Percentiles rank a stretch among this genome's conserved stretches.
These are phyloP conservation scores for Argyresthia albistria DNA, from an alignment of 2,888 invertebrate genomes.

Conservation along the genomic window DNA sequence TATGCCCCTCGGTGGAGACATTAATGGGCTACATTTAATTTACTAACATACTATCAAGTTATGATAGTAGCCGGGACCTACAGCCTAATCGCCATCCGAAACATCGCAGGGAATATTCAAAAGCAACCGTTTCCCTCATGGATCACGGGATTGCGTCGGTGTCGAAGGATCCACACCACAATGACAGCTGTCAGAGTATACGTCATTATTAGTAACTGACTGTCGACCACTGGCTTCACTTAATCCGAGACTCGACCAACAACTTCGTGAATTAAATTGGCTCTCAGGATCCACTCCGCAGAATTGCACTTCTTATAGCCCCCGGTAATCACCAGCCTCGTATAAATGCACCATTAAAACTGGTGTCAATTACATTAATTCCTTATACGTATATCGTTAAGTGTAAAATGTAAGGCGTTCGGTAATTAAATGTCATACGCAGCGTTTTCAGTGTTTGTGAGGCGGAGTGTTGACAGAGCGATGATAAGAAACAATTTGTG, in stretches of 20 bases:
- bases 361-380: constrained; percentile 61
- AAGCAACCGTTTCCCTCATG: not conserved
- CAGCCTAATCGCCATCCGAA: no score
- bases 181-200: constrained; percentile 34
- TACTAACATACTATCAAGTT: no score
- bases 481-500: constrained; percentile 26
- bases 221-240: constrained; percentile 23
- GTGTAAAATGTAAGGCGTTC: constrained; percentile 42
- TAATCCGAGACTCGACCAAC: constrained; percentile 53
- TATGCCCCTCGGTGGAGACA: no score
- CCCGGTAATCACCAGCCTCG: constrained; percentile 44
- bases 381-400: constrained; percentile 50
- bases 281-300: constrained; percentile 40
- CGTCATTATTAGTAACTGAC: constrained; percentile 41
- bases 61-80: no score
- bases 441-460: constrained; percentile 39
- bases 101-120: no score
- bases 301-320: constrained; percentile 55
- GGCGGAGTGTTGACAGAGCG: constrained; percentile 37
- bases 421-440: constrained; percentile 54
- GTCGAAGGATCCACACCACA: constrained; percentile 15
- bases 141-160: constrained; percentile 6
- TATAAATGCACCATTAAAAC: constrained; percentile 61
- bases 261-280: constrained; percentile 67
- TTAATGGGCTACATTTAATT: no score